Percentiles rank a stretch among this genome's conserved stretches.
Conservation (phyloP, 2,797 vertebrate genomes). For the Rhodeus uyekii region DNA sequence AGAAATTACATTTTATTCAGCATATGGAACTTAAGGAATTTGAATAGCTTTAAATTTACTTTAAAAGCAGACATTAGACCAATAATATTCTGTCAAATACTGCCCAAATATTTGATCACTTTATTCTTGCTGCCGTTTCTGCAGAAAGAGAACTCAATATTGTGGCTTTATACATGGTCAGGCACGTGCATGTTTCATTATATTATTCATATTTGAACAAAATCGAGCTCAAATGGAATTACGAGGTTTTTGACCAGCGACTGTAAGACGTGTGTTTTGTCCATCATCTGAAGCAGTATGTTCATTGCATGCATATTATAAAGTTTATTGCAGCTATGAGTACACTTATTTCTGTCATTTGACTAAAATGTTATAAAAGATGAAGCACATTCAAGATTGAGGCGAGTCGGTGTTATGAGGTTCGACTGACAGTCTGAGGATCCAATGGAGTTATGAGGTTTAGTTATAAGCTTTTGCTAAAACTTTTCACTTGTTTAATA, state of each 20-base stretch:
- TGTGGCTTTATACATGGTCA: not conserved
- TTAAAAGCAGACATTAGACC: not conserved
- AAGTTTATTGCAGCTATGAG: too few species aligned
- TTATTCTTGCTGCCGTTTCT: not conserved
- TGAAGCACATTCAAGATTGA: not conserved
- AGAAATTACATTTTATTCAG: not conserved
- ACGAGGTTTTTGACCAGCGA: not conserved
- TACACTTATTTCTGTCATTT: too few species aligned
- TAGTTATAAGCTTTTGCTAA: not conserved
- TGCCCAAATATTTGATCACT: not conserved
- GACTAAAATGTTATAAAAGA: too few species aligned
- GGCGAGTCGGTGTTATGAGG: too few species aligned
- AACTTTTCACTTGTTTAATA: too few species aligned
- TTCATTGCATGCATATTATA: too few species aligned
- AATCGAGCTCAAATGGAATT: too few species aligned
- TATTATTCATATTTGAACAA: not conserved
- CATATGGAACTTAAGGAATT: not conserved
- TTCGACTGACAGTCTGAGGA: not conserved
- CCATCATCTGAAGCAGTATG: too few species aligned
- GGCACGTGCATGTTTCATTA: not conserved
- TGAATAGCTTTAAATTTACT: not conserved
- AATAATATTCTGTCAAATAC: not conserved
- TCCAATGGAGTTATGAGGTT: not conserved
- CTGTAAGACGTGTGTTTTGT: not conserved
- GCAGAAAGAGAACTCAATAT: too few species aligned